Base-by-base conservation (phyloP, 2,888 invertebrate species). In the Globia sparganii region DNA sequence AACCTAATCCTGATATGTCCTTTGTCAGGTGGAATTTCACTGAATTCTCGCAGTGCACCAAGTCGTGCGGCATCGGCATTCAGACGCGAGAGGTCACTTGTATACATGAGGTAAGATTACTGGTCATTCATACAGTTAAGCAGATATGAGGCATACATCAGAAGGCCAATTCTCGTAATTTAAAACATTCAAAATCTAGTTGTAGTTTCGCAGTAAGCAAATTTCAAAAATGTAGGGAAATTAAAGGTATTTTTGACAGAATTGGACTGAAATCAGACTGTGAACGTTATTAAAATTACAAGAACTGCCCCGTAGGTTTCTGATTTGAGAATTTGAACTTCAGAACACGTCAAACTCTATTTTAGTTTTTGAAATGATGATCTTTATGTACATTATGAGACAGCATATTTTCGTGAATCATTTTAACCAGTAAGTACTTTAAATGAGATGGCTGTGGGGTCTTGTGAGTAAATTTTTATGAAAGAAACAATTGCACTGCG, bases 61-160 rank as follows among this genome's bases (percentile, higher is more conserved):
- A 98, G 93, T 98, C 98, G 4, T 99, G 99, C 92, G 99, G 99
- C 49, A 98, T 99, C 86, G 99, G 99, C 0, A 98, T 98, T 85
- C 99, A 99, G 95, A 98, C 98, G 0, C 97, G 99, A 79, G 98
- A 98, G 93, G 99, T 99, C 72, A 98, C 97, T 72, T 99, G 99
- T 92, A 98, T 99, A 87, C 98, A 98, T 90, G 98, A 98, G 95
- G 97, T 96, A 86, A 91, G 91, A n/a, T 61, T 74, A 40, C 46
- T 37, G 46, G 13, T 2, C 13, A 21, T 40, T n/a, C 5, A 68
- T n/a, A 18, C 8, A 21, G 0, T 58, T n/a, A n/a, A n/a, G n/a
- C n/a, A n/a, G 34, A 15, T 65, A 43, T 53, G 4, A 4, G 31
- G 4, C 15, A 21, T 49, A 49, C 21, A 53, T 3, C 49, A 53